These are phyloP conservation scores for Forficula auricularia DNA, from an alignment of 1,140 invertebrate species.

Conservation along the genomic window DNA sequence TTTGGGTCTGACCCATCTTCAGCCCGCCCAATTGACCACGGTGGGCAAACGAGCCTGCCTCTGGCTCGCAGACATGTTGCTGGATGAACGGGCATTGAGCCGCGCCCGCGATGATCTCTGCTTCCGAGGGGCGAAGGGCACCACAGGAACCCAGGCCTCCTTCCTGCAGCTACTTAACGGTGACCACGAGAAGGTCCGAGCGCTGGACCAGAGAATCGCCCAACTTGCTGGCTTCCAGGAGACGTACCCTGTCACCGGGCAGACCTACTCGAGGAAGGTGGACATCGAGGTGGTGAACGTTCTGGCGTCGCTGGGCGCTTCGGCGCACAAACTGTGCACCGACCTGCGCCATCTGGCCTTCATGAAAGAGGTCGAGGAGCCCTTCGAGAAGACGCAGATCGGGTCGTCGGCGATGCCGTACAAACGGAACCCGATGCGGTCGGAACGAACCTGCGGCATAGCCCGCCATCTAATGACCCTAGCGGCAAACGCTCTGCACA, in stretches of 20 bases:
- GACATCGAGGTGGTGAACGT: too few species aligned
- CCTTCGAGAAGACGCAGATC: constrained; percentile 91
- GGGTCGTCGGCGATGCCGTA: constrained; percentile 89
- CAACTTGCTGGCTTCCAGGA: constrained; percentile 74
- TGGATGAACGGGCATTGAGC: constrained; percentile 75
- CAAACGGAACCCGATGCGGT: constrained; percentile 96
- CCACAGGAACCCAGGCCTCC: constrained; percentile 94
- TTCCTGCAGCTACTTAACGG: constrained; percentile 87
- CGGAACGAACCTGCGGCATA: constrained; percentile 83
- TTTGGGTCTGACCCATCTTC: constrained; percentile 90
- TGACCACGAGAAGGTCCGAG: constrained; percentile 67
- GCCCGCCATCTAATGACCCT: constrained; percentile 79
- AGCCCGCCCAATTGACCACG: constrained; percentile 94
- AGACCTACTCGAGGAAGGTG: constrained; percentile 91
- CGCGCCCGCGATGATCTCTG: constrained; percentile 58
- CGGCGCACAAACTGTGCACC: constrained; percentile 61
- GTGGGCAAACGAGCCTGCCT: constrained; percentile 91
- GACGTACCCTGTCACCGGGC: constrained; percentile 73
- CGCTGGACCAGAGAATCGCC: constrained; percentile 69
- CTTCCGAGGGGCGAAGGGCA: constrained; percentile 95
- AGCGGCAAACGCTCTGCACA: constrained; percentile 64
- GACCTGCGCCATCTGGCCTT: constrained; percentile 79
- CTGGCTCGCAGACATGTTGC: constrained; percentile 89
- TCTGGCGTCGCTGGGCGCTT: too few species aligned
- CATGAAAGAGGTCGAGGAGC: constrained; percentile 93